These are phyloP conservation scores for Helicoverpa assulta DNA, from an alignment of 2,888 invertebrate species.

Conservation along the genomic window DNA sequence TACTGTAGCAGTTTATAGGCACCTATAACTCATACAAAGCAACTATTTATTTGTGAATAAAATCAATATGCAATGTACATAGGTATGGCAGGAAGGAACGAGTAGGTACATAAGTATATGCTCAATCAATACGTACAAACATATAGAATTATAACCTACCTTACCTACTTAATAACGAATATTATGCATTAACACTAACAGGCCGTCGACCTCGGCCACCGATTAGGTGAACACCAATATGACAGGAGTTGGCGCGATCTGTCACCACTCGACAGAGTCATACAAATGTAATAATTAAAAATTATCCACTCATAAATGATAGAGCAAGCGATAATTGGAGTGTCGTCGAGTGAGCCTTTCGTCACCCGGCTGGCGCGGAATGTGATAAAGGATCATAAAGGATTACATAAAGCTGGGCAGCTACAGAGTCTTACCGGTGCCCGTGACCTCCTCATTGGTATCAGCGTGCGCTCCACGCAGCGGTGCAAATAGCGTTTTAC, in stretches of 20 bases:
- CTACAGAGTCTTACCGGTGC: slow-evolving; percentile 19
- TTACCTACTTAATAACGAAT: too few relatives aligned
- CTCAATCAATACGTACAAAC: slow-evolving; percentile 1
- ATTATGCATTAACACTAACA: neutral
- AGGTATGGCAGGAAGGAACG: neutral
- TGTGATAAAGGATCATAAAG: slow-evolving; percentile 34
- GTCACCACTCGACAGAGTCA: slow-evolving; percentile 5
- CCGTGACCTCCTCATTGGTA: slow-evolving; percentile 2
- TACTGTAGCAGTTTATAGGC: too few relatives aligned
- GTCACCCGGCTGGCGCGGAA: slow-evolving; percentile 12
- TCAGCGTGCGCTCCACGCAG: neutral
- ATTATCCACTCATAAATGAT: slow-evolving; percentile 4
- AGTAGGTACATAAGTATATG: neutral
- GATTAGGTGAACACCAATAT: slow-evolving; percentile 39
- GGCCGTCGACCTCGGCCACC: slow-evolving; percentile 21
- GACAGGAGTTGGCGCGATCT: slow-evolving; percentile 27
- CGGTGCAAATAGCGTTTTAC: too few relatives aligned
- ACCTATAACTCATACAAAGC: too few relatives aligned
- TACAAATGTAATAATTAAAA: neutral
- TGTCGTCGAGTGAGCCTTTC: slow-evolving; percentile 12
- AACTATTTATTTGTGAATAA: too few relatives aligned
- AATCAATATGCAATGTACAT: neutral
- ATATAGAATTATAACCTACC: too few relatives aligned
- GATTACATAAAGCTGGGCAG: slow-evolving; percentile 30
- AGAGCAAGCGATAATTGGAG: slow-evolving; percentile 19